Evolutionary conservation across 2,888 invertebrate species (phyloP).

Genomic region (Polydrusus tereticollis): DNA sequence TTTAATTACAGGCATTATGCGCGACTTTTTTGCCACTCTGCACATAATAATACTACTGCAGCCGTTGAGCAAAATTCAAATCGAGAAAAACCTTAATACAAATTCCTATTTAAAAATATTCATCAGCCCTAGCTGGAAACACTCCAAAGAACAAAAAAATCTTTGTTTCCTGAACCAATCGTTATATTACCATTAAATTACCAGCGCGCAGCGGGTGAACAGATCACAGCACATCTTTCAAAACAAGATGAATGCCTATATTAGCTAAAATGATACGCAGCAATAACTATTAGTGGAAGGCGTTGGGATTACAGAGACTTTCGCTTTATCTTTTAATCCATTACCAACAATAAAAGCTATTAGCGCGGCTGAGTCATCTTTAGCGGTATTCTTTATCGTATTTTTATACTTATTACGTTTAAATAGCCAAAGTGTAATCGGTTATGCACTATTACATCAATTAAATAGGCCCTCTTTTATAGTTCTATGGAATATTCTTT

Average conservation of each 20-base stretch:
- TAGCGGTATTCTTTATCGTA: slow-evolving; percentile 1
- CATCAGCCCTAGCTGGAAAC: no score
- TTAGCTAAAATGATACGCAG: slow-evolving; percentile 1
- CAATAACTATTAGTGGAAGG: neutral
- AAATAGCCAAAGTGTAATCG: slow-evolving; percentile 4
- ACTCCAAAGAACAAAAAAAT: neutral
- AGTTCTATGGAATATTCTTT: slow-evolving; percentile 1
- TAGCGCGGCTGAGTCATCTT: slow-evolving; percentile 6
- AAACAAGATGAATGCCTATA: slow-evolving; percentile 7
- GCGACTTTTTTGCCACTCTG: no score
- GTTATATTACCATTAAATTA: neutral
- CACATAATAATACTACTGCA: no score
- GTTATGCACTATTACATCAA: slow-evolving; percentile 5
- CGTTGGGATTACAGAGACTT: neutral
- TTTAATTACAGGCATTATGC: no score
- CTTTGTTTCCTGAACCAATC: neutral
- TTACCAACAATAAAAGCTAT: slow-evolving; percentile 18
- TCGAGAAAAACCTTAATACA: no score
- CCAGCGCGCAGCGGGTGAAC: neutral
- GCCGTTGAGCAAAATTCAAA: no score
- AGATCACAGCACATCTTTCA: neutral
- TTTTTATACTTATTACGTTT: slow-evolving; percentile 7
- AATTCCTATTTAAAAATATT: no score
- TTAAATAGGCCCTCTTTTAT: neutral
- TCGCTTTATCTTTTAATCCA: slow-evolving; percentile 16